A percentile compares a stretch with the other conserved stretches of the same genome.
phyloP scores from a whole-genome alignment of 64 coral and sea anemone species.

The Actinia equina region DNA sequence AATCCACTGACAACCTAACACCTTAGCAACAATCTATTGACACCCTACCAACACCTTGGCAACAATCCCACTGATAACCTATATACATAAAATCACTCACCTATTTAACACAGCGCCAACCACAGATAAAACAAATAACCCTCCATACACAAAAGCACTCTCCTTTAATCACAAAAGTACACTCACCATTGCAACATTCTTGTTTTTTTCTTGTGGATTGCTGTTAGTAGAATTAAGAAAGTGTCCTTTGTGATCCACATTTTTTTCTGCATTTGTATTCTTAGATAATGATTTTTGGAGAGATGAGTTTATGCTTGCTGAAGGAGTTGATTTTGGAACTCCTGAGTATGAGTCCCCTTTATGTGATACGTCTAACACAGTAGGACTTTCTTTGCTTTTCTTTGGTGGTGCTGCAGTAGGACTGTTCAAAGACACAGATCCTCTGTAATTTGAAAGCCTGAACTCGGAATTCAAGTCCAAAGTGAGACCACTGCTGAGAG shows the following conservation, averaged over 20 bases:
- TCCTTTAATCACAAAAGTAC: not conserved
- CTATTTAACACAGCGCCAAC: no score
- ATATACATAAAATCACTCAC: no score
- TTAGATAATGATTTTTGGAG: not conserved
- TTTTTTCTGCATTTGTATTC: not conserved
- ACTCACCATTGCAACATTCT: not conserved
- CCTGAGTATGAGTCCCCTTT: conserved; percentile 10
- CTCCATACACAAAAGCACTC: no score
- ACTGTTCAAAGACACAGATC: not conserved
- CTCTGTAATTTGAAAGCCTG: not conserved
- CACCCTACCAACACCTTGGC: no score
- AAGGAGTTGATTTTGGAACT: not conserved
- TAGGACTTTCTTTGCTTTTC: conserved; percentile 16
- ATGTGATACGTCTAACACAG: not conserved
- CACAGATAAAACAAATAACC: no score
- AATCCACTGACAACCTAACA: no score
- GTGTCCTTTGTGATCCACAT: not conserved
- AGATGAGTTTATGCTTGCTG: not conserved
- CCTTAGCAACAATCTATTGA: no score
- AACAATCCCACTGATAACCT: no score
- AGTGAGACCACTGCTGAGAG: not conserved
- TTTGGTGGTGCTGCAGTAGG: conserved; percentile 31
- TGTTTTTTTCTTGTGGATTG: not conserved
- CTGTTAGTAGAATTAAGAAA: not conserved
- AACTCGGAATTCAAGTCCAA: not conserved